phyloP scores from a whole-genome alignment of 2,888 invertebrate species.

The Noctua comes region DNA sequence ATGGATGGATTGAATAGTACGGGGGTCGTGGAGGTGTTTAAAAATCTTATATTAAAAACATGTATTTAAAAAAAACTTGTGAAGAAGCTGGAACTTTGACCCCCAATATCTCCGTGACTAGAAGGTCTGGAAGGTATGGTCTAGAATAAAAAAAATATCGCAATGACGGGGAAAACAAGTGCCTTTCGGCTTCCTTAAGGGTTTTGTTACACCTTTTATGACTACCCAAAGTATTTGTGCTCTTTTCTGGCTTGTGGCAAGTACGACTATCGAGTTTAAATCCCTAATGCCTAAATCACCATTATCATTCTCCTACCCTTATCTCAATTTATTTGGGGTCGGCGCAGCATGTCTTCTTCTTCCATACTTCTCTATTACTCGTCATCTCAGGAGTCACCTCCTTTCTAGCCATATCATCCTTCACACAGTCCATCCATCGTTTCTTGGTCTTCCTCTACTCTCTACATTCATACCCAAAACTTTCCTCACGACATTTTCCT shows the following conservation, averaged over 20 bases:
- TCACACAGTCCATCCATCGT: background rate
- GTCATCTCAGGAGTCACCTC: background rate
- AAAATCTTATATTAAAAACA: too few species aligned
- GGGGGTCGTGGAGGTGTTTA: too few species aligned
- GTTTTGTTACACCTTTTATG: background rate
- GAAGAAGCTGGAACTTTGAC: too few species aligned
- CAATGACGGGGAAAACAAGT: too few species aligned
- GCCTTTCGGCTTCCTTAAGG: too few species aligned
- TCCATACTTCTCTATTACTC: background rate
- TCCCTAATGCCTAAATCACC: background rate
- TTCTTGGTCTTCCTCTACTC: background rate
- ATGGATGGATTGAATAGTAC: too few species aligned
- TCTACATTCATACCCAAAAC: background rate
- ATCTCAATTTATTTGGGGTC: background rate
- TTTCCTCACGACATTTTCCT: background rate
- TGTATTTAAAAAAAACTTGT: too few species aligned
- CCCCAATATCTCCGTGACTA: too few species aligned
- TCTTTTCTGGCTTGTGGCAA: background rate
- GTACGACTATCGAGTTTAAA: background rate
- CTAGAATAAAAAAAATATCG: too few species aligned
- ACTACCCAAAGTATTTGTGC: background rate
- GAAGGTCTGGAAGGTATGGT: too few species aligned
- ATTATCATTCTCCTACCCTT: background rate
- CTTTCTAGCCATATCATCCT: background rate
- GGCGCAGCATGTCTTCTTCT: background rate